Base-by-base conservation (phyloP, 1,140 invertebrate species). In the Elymnias hypermnestra region DNA sequence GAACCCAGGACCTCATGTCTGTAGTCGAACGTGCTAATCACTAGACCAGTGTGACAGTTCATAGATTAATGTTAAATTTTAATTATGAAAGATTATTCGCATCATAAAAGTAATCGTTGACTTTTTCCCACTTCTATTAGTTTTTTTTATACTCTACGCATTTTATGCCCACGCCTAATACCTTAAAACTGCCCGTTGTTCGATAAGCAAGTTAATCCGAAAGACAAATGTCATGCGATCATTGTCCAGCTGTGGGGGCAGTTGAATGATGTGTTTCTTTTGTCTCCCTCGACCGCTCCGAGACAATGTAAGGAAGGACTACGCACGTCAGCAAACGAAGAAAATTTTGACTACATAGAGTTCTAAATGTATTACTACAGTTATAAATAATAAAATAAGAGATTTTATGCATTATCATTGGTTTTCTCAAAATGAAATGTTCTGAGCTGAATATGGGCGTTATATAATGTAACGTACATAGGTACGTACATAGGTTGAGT, bases 241-340 rank as follows among this genome's bases (percentile, higher is more conserved):
- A 74, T 68, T 69, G 62, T 55, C 58, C 67, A 57, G 17, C 18
- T 36, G 53, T 18, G 54, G 58, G 65, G 71, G 63, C 58, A 54
- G 68, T 73, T 59, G 74, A 77, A 65, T 72, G 73, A 82, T 82
- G 73, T 50, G 77, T 58, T 77, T 77, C 76, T 81, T 77, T 81
- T 81, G 76, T 77, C 76, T 81, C 64, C 58, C 54, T 62, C 52
- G 47, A 54, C 39, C 56, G 48, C 49, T 42, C 47, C 63, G 71
- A 76, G 73, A 77, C 76, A 81, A 76, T 77, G 72, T 74, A 64
- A 73, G 72, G 60, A 75, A 66, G 57, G 63, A 60, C 46, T 39
- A 46, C 29, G 49, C 63, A 57, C 56, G 71, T 82, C 74, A 82
- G 77, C 77, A 72, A 68, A 72, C 67, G 43, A 46, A 49, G 38